phyloP scores from a whole-genome alignment of 2,888 invertebrate genomes.

The Cabera pusaria region DNA sequence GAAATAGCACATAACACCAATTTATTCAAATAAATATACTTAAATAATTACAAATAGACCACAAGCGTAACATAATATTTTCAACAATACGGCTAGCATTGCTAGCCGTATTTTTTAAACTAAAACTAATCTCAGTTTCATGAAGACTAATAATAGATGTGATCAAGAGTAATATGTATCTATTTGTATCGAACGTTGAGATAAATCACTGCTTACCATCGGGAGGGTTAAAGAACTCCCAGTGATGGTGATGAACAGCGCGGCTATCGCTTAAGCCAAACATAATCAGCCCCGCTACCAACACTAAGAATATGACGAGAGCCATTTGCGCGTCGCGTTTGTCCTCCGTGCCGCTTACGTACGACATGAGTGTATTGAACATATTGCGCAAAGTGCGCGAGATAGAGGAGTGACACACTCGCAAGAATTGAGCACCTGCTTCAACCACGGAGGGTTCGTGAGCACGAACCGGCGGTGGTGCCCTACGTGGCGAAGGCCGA shows the following conservation, averaged over 20 bases:
- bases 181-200: slow-evolving; percentile 8
- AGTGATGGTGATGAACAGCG: slow-evolving; percentile 91
- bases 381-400: slow-evolving; percentile 87
- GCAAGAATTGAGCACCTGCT: slow-evolving; percentile 87
- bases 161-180: slow-evolving; percentile 9
- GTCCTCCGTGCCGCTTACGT: slow-evolving; percentile 85
- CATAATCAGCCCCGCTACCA: slow-evolving; percentile 90
- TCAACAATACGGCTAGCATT: no score
- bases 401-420: slow-evolving; percentile 87
- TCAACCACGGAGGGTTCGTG: slow-evolving; percentile 87
- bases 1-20: no score
- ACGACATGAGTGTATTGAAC: slow-evolving; percentile 85
- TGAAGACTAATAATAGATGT: no score
- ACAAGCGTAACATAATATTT: no score
- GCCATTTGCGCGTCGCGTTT: slow-evolving; percentile 90
- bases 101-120: no score
- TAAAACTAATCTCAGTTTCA: no score
- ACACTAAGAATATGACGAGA: slow-evolving; percentile 89
- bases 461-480: slow-evolving; percentile 61
- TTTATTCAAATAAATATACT: no score
- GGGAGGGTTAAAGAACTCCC: slow-evolving; percentile 95
- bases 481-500: slow-evolving; percentile 65
- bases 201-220: slow-evolving; percentile 74
- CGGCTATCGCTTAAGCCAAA: slow-evolving; percentile 88
- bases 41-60: no score